These are phyloP conservation scores for Psophia crepitans DNA, from an alignment of 2,113 vertebrate species.

Conservation along the genomic window DNA sequence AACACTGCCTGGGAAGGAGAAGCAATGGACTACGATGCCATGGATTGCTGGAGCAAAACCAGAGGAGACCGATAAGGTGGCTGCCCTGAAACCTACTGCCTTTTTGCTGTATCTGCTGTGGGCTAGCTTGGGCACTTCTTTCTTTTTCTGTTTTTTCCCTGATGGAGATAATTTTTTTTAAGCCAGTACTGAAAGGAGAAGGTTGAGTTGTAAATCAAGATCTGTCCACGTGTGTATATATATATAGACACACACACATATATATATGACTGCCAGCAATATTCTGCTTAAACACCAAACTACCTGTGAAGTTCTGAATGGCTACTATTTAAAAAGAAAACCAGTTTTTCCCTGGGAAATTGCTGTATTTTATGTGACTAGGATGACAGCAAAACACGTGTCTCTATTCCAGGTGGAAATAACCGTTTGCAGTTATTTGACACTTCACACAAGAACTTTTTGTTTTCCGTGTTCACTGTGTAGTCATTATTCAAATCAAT, in stretches of 20 bases:
- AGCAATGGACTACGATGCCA: conserved; percentile 44
- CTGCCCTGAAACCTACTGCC: conserved; percentile 66
- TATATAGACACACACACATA: neutral
- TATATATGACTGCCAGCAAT: neutral
- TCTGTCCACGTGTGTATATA: neutral
- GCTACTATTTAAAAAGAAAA: neutral
- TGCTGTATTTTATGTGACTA: neutral
- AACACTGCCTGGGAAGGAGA: conserved; percentile 66
- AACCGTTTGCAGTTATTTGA: neutral
- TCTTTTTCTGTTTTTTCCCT: neutral
- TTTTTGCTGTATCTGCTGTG: conserved; percentile 13
- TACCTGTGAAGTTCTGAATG: neutral
- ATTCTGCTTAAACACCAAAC: neutral
- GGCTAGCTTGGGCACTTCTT: conserved; percentile 31
- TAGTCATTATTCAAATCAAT: neutral
- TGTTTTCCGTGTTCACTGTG: neutral
- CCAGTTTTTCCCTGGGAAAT: neutral
- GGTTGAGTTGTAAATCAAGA: neutral
- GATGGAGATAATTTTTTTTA: neutral
- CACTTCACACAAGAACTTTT: neutral
- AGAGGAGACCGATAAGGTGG: conserved; percentile 72
- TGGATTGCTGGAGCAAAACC: conserved; percentile 64
- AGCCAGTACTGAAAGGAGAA: neutral
- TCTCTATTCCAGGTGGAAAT: neutral
- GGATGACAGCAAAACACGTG: neutral